Evolutionary conservation across 2,888 invertebrate species (phyloP).

Genomic region (Thereva nobilitata): DNA sequence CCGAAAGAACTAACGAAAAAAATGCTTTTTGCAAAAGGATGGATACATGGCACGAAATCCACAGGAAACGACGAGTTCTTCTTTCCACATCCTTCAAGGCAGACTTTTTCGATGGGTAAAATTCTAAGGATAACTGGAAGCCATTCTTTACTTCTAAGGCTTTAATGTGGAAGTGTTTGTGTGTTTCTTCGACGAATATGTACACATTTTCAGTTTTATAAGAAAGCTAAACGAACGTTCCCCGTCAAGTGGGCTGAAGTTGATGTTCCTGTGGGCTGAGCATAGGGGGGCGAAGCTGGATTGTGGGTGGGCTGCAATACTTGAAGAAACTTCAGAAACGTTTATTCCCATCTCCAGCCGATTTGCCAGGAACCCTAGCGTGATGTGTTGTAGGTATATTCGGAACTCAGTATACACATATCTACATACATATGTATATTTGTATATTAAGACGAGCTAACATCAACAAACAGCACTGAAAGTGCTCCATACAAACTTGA

Average conservation of each 20-base stretch:
- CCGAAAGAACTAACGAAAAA: too few relatives aligned
- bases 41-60: too few relatives aligned
- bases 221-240: slow-evolving; percentile 24
- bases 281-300: slow-evolving; percentile 9
- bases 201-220: slow-evolving; percentile 16
- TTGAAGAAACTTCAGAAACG: slow-evolving; percentile 22
- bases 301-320: neutral
- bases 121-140: slow-evolving; percentile 2
- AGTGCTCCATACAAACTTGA: slow-evolving; percentile 33
- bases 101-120: too few relatives aligned
- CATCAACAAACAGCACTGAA: slow-evolving; percentile 26
- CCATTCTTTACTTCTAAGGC: neutral
- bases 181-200: neutral
- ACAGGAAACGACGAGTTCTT: too few relatives aligned
- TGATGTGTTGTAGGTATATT: slow-evolving; percentile 18
- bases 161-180: slow-evolving; percentile 4
- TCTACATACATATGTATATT: slow-evolving; percentile 15
- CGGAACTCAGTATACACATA: slow-evolving; percentile 9
- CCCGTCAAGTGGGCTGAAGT: slow-evolving; percentile 25
- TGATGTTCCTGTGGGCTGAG: slow-evolving; percentile 7
- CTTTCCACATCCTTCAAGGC: too few relatives aligned
- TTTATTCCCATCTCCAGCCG: slow-evolving; percentile 30
- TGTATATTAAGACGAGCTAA: slow-evolving; percentile 30
- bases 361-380: slow-evolving; percentile 32
- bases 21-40: too few relatives aligned